A percentile compares a stretch with the other conserved stretches of the same genome.
Evolutionary conservation across 2,797 vertebrate species (phyloP).

Genomic region (Furcifer pardalis): DNA sequence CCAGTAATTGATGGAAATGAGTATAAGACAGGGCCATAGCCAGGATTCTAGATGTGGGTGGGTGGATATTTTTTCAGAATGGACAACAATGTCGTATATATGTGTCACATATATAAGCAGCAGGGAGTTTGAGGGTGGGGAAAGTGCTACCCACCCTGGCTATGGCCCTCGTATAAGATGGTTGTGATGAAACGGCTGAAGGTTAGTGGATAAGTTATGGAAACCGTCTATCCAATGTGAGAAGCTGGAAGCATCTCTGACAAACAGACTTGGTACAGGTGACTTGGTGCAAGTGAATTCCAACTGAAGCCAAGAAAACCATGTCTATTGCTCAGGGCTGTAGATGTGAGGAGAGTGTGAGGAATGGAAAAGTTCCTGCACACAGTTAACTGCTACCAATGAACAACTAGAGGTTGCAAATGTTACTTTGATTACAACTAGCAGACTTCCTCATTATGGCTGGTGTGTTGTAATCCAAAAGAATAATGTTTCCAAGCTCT

Average conservation of each 20-base stretch:
- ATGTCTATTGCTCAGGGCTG: not conserved
- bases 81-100: too few species aligned
- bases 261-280: not conserved
- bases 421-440: not conserved
- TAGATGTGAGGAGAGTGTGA: not conserved
- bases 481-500: too few species aligned
- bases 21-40: too few species aligned
- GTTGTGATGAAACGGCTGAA: not conserved
- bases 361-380: too few species aligned
- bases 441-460: too few species aligned
- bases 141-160: too few species aligned
- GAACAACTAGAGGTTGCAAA: not conserved
- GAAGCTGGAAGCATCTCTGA: not conserved
- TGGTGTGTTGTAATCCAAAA: too few species aligned
- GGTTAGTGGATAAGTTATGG: not conserved
- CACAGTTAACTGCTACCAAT: not conserved
- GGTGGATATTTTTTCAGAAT: too few species aligned
- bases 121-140: too few species aligned
- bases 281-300: not conserved
- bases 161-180: not conserved
- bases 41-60: too few species aligned
- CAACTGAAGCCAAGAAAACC: not conserved
- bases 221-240: not conserved
- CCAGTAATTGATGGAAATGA: accelerated
- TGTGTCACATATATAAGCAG: too few species aligned